phyloP scores from a whole-genome alignment of 2,797 vertebrate species.

The Crocodylus rhombifer region DNA sequence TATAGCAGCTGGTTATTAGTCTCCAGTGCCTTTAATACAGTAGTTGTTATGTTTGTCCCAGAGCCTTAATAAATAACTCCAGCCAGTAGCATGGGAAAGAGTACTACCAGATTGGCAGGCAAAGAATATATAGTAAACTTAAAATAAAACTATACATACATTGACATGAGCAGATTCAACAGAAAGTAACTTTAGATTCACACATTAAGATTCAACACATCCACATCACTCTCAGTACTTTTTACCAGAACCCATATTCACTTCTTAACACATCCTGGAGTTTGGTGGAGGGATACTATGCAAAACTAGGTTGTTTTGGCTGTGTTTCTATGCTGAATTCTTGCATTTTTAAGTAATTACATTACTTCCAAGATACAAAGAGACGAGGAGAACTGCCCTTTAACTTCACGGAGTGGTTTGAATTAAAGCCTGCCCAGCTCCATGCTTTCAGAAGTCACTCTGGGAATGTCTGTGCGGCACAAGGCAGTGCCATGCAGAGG shows the following conservation, averaged over 20 bases:
- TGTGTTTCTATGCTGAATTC: background rate
- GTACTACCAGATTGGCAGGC: too few relatives aligned
- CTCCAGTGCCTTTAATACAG: background rate
- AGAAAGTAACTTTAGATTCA: too few relatives aligned
- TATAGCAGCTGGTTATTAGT: background rate
- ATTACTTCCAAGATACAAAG: background rate
- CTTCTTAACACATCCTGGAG: background rate
- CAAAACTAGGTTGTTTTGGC: background rate
- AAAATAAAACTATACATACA: too few relatives aligned
- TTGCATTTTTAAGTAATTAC: background rate
- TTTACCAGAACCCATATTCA: background rate
- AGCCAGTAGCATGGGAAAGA: too few relatives aligned
- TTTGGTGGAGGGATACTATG: background rate
- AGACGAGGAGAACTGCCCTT: background rate
- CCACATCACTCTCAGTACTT: background rate
- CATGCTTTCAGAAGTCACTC: too few relatives aligned
- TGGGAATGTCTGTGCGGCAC: too few relatives aligned
- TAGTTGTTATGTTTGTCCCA: too few relatives aligned
- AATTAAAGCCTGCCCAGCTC: background rate
- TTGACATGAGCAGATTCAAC: too few relatives aligned
- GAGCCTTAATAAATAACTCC: too few relatives aligned
- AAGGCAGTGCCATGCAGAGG: too few relatives aligned
- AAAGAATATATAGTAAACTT: too few relatives aligned
- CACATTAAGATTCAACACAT: too few relatives aligned
- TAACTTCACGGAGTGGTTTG: constrained; percentile 11